Evolutionary conservation across 2,888 invertebrate species (phyloP), one percentile per base, ranked within the genome.

Genomic region (Abrostola tripartita): DNA sequence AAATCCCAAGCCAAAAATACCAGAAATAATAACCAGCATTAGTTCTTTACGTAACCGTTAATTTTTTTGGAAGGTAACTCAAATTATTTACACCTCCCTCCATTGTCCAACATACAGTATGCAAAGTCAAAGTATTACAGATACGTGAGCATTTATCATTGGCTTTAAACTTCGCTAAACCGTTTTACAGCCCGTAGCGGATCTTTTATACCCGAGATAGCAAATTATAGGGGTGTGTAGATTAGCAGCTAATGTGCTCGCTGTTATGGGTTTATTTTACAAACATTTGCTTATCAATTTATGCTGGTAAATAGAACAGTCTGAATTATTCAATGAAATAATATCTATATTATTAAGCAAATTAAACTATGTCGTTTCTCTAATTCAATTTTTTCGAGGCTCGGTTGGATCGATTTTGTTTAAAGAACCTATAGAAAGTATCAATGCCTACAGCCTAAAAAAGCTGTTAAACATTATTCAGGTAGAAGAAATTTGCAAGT

Each of bases 121-220:
- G 40, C 14, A 56, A 56, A 53, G 60, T 47, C 36, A 40, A 7
- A 51, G n/a, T 54, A 61, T 56, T 5, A 44, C 35, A 54, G 37
- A 56, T 59, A 60, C 40, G 55, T 37, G 41, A 41, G 37, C 11
- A 54, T 37, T 69, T 74, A 74, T 74, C 67, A 55, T 35, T 41
- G 75, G 65, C 68, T 42, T 64, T 36, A 55, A 78, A 70, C 76
- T 76, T 62, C 51, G 55, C 52, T 65, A 35, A 68, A 70, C 56
- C 59, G 44, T 49, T 74, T 54, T 61, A 60, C 54, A 53, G 35
- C 37, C 47, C 52, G 41, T 71, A 66, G 66, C 56, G 73, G 68
- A 51, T 59, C 67, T 68, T 53, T 71, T 63, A 74, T 65, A 63
- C 40, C 36, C 53, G 53, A 76, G 76, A 78, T 78, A 74, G 40